Base-by-base conservation (phyloP, 1,140 invertebrate species). In the Euwallacea similis region DNA sequence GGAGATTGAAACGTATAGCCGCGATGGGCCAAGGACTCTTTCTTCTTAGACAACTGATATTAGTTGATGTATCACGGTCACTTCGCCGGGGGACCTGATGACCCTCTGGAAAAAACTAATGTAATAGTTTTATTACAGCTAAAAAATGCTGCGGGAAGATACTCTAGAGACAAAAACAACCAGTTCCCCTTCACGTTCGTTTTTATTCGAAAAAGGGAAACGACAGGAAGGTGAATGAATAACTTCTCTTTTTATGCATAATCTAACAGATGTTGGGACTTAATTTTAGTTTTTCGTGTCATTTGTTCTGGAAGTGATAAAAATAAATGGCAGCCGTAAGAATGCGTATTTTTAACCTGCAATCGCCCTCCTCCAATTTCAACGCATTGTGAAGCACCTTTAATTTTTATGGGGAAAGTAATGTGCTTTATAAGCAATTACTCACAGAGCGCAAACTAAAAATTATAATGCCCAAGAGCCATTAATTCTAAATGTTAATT, bases 61-160 rank as follows among this genome's bases (percentile, higher is more conserved):
- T 80, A 77, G 77, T 81, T 81, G 80, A 81, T 81, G 80, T 80
- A 81, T 80, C 80, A 78, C 80, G 79, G 80, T 80, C 79, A 80
- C 76, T 79, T 71, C 76, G 78, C 76, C 79, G 72, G 67, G 79
- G 80, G 80, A 81, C 67, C 63, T 9, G 71, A 74, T 74, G 72
- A 75, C 74, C 73, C 72, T 71, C 53, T 47, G 63, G 63, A 73
- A 81, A 80, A 80, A 80, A 80, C 76, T 80, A 78, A 80, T 81
- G 79, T 80, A 81, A 81, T 80, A 81, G 80, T 81, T 80, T 79
- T 80, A 80, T 80, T 79, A 79, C 77, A 69, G 73, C 73, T 65
- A 78, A 80, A 79, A 80, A 78, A 77, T 75, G 70, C 73, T 67
- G 33, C 62, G 67, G 67, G 66, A 71, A 63, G 73, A 71, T 60